Evolutionary conservation across 2,797 vertebrate genomes (phyloP), one percentile per base, ranked within the genome.

Genomic region (Phaenicophaeus curvirostris): DNA sequence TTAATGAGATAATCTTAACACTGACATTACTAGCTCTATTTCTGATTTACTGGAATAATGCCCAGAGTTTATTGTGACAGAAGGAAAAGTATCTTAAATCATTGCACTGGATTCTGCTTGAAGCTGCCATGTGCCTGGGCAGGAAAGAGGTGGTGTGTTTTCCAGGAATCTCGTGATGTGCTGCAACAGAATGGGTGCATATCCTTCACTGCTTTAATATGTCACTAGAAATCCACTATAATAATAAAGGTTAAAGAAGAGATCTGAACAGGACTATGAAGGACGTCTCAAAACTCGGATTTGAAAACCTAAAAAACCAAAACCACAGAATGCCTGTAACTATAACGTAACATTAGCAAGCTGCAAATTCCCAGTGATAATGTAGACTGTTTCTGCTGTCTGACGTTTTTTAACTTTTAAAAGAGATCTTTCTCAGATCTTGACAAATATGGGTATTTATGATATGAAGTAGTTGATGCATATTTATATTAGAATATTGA

Each of bases 1-100:
- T 94, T 95, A 96, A 96, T 96, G 94, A 97, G 91, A 94, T 94
- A 89, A 96, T 96, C 95, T 94, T 85, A 93, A 89, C 80, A 69
- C 58, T 95, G 87, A 89, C 92, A 88, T 95, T 91, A 96, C 84
- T 85, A 87, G 87, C 87, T 96, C 92, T 88, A 81, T 86, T 95
- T 97, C 86, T 96, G 92, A 97, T 94, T 95, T 96, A 86, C 86
- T 96, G 93, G 95, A 95, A 89, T 61, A 76, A 85, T 9, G 84
- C 95, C 95, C 91, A 91, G 94, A 93, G 85, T 95, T 89, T 88
- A 92, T 53, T 92, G 83, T 91, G 95, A 96, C 82, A 94, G 95
- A 89, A 94, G 68, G 81, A 93, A 92, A 94, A 94, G 54, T 65
- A 92, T 80, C 87, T 69, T 81, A 82, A 91, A 94, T 88, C 77